Base-by-base conservation (phyloP, 2,888 invertebrate genomes). In the Gastrophysa polygoni region DNA sequence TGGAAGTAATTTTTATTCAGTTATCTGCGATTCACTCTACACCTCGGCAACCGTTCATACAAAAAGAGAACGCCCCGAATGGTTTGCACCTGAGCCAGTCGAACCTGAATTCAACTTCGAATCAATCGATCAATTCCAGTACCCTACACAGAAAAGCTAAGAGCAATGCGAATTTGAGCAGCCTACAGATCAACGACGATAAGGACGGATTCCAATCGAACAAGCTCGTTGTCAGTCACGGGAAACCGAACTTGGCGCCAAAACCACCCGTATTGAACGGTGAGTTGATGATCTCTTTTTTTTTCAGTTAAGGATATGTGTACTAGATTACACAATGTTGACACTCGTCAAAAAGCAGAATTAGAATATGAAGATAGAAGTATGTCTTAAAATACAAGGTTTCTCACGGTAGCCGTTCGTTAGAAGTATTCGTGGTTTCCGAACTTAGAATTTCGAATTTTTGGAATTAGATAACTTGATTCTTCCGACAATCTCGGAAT, bases 191-290 rank as follows among this genome's bases (percentile, higher is more conserved):
- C 49, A 65, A 71, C 43, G 70, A 72, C 63, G 61, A 64, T 49
- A 54, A 54, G 59, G 73, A 74, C 66, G 69, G 69, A 46, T 67
- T 58, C 49, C 67, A 59, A 50, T 67, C 68, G 44, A 63, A 32
- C 50, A 82, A 85, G 67, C 85, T 85, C 60, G 77, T 86, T 44
- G 81, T 84, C 79, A 75, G 85, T 75, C 87, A 89, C 83, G 92
- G 92, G 55, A 95, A 94, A 81, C 93, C 93, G 18, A 87, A 91
- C 80, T 81, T 93, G 69, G 93, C 93, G 21, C 94, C 94, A 1
- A 93, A 92, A 80, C 94, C 94, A 18, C 92, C 93, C 7, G 83
- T 84, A 70, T 71, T 86, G 49, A 82, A 83, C 59, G 77, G 80
- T 77, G 75, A 76, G 69, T 44, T 44, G n/a, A n/a, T n/a, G n/a